These are phyloP conservation scores for Hystrix cristata DNA, from an alignment of 2,113 vertebrate genomes.

Conservation along the genomic window DNA sequence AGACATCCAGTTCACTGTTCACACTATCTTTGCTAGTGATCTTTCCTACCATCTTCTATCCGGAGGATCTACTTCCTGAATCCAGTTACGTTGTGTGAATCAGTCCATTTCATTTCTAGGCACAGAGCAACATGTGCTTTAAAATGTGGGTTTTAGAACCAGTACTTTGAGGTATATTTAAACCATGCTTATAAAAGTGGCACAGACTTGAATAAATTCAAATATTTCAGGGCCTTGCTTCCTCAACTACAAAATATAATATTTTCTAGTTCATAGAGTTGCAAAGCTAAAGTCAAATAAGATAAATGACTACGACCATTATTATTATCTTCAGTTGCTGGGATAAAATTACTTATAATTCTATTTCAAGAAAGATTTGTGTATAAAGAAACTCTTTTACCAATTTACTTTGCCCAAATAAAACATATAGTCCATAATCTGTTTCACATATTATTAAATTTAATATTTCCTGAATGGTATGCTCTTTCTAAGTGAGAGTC, in stretches of 20 bases:
- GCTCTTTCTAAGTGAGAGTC: background rate
- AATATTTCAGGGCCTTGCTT: background rate
- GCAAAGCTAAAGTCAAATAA: slow-evolving; percentile 6
- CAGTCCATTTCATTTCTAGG: slow-evolving; percentile 51
- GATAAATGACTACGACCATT: background rate
- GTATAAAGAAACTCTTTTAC: slow-evolving; percentile 30
- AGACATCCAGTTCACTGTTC: background rate
- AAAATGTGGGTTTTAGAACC: background rate
- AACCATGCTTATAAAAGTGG: background rate
- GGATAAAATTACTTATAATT: slow-evolving; percentile 21
- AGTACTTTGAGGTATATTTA: background rate
- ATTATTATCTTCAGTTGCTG: background rate
- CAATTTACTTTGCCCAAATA: slow-evolving; percentile 5
- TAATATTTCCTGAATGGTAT: slow-evolving; percentile 21
- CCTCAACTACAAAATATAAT: background rate
- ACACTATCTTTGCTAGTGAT: background rate
- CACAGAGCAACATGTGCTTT: slow-evolving; percentile 2
- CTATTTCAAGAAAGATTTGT: slow-evolving; percentile 14
- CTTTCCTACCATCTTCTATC: background rate
- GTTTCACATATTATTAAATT: slow-evolving; percentile 58
- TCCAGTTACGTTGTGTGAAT: background rate
- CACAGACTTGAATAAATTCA: background rate
- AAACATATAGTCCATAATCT: background rate
- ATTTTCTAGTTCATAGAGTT: slow-evolving; percentile 6
- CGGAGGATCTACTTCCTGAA: background rate